Conservation (phyloP, 2,113 vertebrate genomes). For the Pachyramphus minor region DNA sequence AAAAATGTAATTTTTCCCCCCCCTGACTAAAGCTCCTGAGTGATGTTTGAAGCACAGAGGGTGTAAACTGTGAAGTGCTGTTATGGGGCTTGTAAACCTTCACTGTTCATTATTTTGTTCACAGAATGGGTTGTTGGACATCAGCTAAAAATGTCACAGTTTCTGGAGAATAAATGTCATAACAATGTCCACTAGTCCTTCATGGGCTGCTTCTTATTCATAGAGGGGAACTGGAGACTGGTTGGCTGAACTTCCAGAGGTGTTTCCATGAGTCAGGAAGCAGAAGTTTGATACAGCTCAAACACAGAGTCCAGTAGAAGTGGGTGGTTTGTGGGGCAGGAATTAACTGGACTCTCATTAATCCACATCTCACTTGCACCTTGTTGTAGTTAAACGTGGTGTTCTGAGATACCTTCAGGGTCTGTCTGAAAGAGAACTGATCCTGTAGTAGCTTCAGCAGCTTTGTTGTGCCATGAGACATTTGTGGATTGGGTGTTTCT, state of each 20-base stretch:
- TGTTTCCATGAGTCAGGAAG: neutral
- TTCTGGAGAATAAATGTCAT: neutral
- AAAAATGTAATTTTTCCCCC: accelerated
- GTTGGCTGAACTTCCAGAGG: neutral
- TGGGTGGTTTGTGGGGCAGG: neutral
- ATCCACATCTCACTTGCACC: neutral
- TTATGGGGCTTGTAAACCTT: neutral
- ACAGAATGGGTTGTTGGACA: neutral
- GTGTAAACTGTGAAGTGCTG: neutral
- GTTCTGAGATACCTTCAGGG: neutral
- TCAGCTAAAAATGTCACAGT: neutral
- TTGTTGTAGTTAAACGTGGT: neutral
- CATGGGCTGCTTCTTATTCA: accelerated
- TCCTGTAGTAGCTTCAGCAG: neutral
- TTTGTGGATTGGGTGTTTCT: neutral
- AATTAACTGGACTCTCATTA: neutral
- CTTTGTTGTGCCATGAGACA: neutral
- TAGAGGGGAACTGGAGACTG: too few species aligned
- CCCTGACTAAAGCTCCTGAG: neutral
- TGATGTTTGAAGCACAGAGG: neutral
- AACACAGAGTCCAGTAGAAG: neutral
- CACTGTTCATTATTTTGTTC: neutral
- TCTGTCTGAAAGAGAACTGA: neutral
- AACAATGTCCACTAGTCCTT: neutral
- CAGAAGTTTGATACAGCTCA: neutral